Base-by-base conservation (phyloP, 30 jellyfish, hydroid and myxozoan species). In the Aurelia aurita region DNA sequence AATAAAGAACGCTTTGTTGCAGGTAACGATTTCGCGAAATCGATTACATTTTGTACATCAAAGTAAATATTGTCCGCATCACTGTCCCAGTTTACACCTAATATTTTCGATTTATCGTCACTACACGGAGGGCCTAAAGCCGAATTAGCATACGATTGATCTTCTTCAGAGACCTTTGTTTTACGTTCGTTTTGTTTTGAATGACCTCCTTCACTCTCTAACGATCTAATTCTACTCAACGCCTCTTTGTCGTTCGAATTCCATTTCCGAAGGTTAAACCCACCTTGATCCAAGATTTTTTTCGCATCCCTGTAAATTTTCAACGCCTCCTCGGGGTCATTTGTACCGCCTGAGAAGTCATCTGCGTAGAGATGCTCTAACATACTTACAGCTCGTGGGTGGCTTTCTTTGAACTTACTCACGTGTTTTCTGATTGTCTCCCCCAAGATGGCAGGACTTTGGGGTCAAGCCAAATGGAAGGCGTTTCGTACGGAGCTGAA, bases 401-500 rank as follows among this genome's bases (percentile, higher is more conserved):
- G 61, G 53, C 47, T 23, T 3, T 49, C 71, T 44, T 49, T 21
- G 51, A 60, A 80, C 47, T 18, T n/a, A 22, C 39, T 13, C 20
- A 80, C 76, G 53, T 80, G 75, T 13, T 80, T 47, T 25, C 84
- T 49, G 15, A 80, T 80, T 34, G 91, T 80, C 46, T 58, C 84
- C 51, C 84, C 81, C 21, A 67, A 70, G 25, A 80, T 39, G 29
- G 84, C 49, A 21, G 84, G 84, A 23, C 73, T 18, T n/a, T 34
- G 63, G 23, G 18, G 58, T 80, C 25, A 80, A 66, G 2, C 91
- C 91, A 61, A 80, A 80, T 46, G 49, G 16, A 19, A 80, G 85
- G 16, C 91, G 75, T 15, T 29, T 27, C 26, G 5, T n/a, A 3
- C 91, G 58, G 21, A 46, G 25, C 44, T 80, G 91, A 14, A 65